Evolutionary conservation across 2,888 invertebrate genomes (phyloP).

Genomic region (Epiblema foenella): DNA sequence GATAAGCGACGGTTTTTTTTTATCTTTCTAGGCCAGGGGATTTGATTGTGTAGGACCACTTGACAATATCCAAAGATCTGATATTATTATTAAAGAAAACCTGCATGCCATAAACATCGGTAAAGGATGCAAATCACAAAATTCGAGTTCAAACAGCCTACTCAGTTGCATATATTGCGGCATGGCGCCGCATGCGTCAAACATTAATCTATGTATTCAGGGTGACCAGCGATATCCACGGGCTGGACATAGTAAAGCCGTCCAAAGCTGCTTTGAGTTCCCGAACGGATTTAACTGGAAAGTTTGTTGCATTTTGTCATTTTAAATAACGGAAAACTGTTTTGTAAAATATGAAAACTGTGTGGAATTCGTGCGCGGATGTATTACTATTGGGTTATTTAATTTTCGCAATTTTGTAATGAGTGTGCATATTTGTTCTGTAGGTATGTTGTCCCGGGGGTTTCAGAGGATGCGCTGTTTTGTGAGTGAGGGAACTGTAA

Average conservation of each 20-base stretch:
- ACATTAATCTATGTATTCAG: constrained; percentile 69
- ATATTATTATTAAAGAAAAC: not conserved
- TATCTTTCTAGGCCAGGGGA: too few species aligned
- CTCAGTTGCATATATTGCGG: constrained; percentile 33
- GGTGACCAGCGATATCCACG: constrained; percentile 68
- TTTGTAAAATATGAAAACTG: constrained; percentile 3
- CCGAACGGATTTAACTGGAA: constrained; percentile 73
- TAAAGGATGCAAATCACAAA: not conserved
- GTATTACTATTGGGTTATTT: too few species aligned
- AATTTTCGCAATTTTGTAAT: too few species aligned
- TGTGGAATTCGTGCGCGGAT: not conserved
- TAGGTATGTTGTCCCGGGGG: too few species aligned
- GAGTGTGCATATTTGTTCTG: too few species aligned
- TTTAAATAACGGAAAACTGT: constrained; percentile 53
- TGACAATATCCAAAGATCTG: too few species aligned
- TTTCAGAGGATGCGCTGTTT: too few species aligned
- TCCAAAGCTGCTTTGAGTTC: constrained; percentile 76
- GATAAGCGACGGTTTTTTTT: too few species aligned
- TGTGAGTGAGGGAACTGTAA: too few species aligned
- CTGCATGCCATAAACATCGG: not conserved
- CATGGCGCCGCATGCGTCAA: constrained; percentile 64
- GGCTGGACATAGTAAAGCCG: constrained; percentile 71
- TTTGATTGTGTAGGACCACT: too few species aligned
- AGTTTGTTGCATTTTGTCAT: constrained; percentile 66
- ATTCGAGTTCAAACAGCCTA: not conserved